Conservation (phyloP, 1,140 invertebrate species). For the Bombus balteatus region DNA sequence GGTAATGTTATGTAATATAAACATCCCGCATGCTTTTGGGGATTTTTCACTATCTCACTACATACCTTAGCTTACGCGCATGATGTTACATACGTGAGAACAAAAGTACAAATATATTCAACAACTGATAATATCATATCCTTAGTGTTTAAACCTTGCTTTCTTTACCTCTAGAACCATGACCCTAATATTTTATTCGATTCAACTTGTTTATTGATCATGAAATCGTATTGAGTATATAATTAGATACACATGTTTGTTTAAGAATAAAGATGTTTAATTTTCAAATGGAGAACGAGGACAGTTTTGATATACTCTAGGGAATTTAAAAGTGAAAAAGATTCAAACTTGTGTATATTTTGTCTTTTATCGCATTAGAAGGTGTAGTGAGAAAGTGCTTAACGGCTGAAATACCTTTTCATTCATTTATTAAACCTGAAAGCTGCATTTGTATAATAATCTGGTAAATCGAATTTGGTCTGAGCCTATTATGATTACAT, state of each 20-base stretch:
- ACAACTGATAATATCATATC: conserved; percentile 17
- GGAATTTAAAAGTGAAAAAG: background rate
- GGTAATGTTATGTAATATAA: conserved; percentile 50
- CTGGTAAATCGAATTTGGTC: conserved; percentile 31
- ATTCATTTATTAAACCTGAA: conserved; percentile 12
- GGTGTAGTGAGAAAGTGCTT: conserved; percentile 77
- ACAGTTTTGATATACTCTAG: background rate
- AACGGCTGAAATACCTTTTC: conserved; percentile 27
- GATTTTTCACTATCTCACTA: conserved; percentile 79
- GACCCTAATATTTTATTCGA: background rate
- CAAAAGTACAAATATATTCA: conserved; percentile 18
- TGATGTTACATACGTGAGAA: conserved; percentile 64
- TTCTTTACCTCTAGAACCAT: conserved; percentile 8
- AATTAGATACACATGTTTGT: too few species aligned
- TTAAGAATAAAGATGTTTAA: background rate
- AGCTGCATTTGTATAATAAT: conserved; percentile 5
- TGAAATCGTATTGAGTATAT: background rate
- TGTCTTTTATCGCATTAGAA: conserved; percentile 38
- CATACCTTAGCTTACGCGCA: conserved; percentile 79
- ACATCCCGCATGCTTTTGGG: conserved; percentile 80
- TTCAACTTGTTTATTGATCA: conserved; percentile 10
- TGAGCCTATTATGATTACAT: conserved; percentile 39
- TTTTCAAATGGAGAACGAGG: background rate
- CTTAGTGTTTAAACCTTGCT: conserved; percentile 3
- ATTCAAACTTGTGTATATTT: background rate